These are phyloP conservation scores for Dolichallabes microphthalmus DNA, from an alignment of 2,113 vertebrate genomes.

Conservation along the genomic window DNA sequence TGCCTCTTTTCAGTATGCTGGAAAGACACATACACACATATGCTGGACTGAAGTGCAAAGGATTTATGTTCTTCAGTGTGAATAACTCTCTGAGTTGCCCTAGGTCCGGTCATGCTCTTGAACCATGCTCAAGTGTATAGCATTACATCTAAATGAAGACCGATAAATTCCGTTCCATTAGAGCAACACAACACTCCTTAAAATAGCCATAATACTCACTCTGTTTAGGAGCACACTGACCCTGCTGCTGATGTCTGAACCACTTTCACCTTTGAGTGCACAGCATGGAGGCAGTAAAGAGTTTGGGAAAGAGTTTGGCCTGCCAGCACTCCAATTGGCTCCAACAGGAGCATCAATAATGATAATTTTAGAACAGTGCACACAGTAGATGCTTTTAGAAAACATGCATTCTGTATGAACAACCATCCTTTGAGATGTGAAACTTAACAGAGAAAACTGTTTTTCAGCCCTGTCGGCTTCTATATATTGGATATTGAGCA, in stretches of 20 bases:
- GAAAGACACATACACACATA: constrained; percentile 33
- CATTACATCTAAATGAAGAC: constrained; percentile 50
- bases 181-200: constrained; percentile 51
- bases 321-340: neutral
- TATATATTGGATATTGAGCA: neutral
- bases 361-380: neutral
- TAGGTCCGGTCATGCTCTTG: constrained; percentile 25
- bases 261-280: constrained; percentile 53
- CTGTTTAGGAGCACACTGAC: constrained; percentile 56
- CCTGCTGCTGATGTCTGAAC: constrained; percentile 53
- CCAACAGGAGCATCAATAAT: constrained; percentile 15
- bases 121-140: constrained; percentile 49
- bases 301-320: constrained; percentile 4
- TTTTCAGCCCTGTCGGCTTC: neutral
- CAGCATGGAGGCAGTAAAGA: constrained; percentile 12
- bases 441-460: neutral
- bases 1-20: constrained; percentile 38
- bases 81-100: constrained; percentile 21
- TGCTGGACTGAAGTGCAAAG: constrained; percentile 23
- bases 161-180: constrained; percentile 62
- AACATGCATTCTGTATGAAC: constrained; percentile 28
- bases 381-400: neutral
- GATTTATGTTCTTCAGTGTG: constrained; percentile 33
- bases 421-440: constrained; percentile 1
- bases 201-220: constrained; percentile 58